These are phyloP conservation scores for Matsumurasca onukii DNA, from an alignment of 1,140 invertebrate genomes.

Conservation along the genomic window DNA sequence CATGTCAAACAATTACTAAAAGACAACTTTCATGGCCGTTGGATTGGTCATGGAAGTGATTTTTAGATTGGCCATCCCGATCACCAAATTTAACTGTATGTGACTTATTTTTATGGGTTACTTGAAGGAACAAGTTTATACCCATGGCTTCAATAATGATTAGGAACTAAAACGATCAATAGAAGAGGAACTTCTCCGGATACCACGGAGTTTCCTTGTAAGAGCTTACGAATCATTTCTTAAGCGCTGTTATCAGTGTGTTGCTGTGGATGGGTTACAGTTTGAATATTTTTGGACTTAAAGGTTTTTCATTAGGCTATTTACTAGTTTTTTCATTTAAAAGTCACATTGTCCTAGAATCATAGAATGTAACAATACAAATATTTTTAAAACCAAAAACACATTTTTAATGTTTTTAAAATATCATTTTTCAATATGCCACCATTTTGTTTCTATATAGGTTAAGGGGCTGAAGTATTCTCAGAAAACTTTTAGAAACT, in stretches of 20 bases:
- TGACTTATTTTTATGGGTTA: neutral
- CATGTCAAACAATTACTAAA: constrained; percentile 23
- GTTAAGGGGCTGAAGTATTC: too few relatives aligned
- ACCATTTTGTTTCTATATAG: too few relatives aligned
- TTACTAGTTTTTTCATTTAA: neutral
- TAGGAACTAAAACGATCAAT: constrained; percentile 12
- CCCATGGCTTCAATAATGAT: constrained; percentile 12
- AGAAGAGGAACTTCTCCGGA: constrained; percentile 2
- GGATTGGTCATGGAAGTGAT: constrained; percentile 14
- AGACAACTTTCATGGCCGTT: neutral
- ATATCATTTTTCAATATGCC: too few relatives aligned
- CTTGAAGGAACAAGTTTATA: constrained; percentile 18
- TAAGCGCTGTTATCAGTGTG: constrained; percentile 17
- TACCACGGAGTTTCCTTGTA: constrained; percentile 17
- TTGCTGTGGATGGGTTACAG: neutral
- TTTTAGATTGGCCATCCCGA: constrained; percentile 21
- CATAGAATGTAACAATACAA: too few relatives aligned
- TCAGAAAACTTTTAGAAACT: too few relatives aligned
- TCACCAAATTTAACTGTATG: constrained; percentile 21
- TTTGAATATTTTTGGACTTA: constrained; percentile 17
- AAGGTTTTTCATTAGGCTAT: neutral
- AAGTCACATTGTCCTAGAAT: constrained; percentile 1
- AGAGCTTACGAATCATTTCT: constrained; percentile 17
- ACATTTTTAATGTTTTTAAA: too few relatives aligned
- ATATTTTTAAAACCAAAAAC: too few relatives aligned